Base-by-base conservation (phyloP, 1,140 invertebrate species). In the Drosophila nigrodunni region DNA sequence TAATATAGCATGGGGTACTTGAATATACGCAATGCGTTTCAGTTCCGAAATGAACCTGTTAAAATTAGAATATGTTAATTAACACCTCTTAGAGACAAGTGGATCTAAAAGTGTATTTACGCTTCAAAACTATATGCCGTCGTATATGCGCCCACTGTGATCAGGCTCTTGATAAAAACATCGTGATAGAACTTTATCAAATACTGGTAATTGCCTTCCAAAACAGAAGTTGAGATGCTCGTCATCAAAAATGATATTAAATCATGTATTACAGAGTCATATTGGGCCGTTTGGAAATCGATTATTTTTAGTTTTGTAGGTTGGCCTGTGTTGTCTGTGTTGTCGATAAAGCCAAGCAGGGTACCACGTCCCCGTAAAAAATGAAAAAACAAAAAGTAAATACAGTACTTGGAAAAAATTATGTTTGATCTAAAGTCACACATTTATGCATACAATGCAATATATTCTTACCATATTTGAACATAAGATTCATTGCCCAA, bases 401-500 rank as follows among this genome's bases (percentile, higher is more conserved):
- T 5, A 30, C 25, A 30, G 6, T 30, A 30, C 25, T 5, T 30
- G 3, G 3, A 30, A 6, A 1, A 6, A 30, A 30, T 5, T 30
- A 5, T 2, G 6, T 30, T 30, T 30, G 25, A 30, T 5, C 4
- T 6, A 30, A 30, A 30, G 25, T 30, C 25, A 25, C 4, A 25
- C 25, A 25, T 25, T 25, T 25, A 25, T 25, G 4, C 4, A 25
- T 25, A 25, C 25, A 25, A 25, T 25, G 6, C 25, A 30, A 30
- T 30, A 30, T 30, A 9, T 15, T 68, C 78, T 67, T 66, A 71
- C 93, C 78, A 64, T 93, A 93, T 58, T 86, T 74, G 9, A 93
- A 80, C 86, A 96, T 92, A 0, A 95, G 93, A 68, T 96, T 96
- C 75, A 95, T 95, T 3, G 93, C 90, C 95, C 95, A 95, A 58